Evolutionary conservation across 2,113 vertebrate genomes (phyloP).

Genomic region (Mastomys coucha): DNA sequence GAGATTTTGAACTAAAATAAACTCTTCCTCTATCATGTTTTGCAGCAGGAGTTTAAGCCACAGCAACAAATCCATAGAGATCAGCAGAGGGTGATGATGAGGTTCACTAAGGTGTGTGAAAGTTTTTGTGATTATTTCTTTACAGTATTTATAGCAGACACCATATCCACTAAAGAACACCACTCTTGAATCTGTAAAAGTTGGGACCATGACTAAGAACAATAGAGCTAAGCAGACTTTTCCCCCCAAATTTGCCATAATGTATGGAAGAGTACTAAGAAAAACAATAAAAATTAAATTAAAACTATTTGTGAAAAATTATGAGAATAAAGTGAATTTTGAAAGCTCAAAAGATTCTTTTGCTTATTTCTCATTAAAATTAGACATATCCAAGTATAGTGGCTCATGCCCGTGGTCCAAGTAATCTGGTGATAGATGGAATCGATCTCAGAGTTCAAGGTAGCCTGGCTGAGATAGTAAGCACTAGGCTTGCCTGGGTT

Average conservation of each 20-base stretch:
- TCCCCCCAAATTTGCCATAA: background rate
- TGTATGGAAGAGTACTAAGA: background rate
- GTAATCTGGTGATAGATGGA: too few species aligned
- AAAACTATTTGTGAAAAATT: background rate
- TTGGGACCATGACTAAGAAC: background rate
- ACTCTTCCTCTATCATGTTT: too few species aligned
- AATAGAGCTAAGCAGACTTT: background rate
- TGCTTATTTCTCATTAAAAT: background rate
- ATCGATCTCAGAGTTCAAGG: background rate
- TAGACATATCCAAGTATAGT: background rate
- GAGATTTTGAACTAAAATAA: background rate
- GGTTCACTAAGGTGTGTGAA: too few species aligned
- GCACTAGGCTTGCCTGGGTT: background rate
- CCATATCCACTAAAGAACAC: background rate
- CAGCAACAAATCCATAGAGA: background rate
- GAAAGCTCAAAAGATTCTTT: background rate
- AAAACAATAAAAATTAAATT: constrained; percentile 18
- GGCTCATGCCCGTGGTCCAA: background rate
- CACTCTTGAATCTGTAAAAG: background rate
- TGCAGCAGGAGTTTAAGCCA: background rate
- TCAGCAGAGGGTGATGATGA: background rate
- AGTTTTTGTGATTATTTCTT: background rate
- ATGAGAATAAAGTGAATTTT: background rate
- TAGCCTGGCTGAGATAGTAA: background rate
- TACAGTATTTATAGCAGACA: background rate